Evolutionary conservation across 2,888 invertebrate species (phyloP), one percentile per base, ranked within the genome.

Genomic region (Herminia tarsipennalis): DNA sequence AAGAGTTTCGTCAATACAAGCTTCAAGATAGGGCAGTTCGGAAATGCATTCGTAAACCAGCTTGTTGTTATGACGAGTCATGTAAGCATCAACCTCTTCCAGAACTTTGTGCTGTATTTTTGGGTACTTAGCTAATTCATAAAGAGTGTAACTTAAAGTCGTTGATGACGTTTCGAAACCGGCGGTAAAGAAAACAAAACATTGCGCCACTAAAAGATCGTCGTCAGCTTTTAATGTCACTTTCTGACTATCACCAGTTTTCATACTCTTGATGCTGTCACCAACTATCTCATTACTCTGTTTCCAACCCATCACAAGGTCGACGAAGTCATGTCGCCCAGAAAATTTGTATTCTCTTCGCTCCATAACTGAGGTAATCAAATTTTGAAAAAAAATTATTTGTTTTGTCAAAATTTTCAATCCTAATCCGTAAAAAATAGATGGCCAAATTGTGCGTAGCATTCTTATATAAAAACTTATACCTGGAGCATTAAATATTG

Each of bases 191-290:
- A 94, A 92, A 0, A 92, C 61, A 12, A 92, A 83, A 1, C 92
- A 87, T 40, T 94, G 93, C 0, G 92, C 86, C 0, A 86, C 81
- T 9, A 93, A 54, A 29, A 92, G 72, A 1, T 87, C 78, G 9
- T 88, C 58, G 1, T 80, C 75, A 2, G 92, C 56, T 6, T 73
- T 59, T 0, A 79, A 14, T 5, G 63, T 43, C 1, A 71, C 34
- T 12, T 57, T 70, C 12, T 70, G 53, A 1, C 40, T 59, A 0
- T 46, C 66, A 1, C 63, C 63, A 3, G 2, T 64, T 22, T 66
- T 64, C 20, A 72, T 35, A 28, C 68, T 72, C 5, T 27, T 60
- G 2, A 82, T 68, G 10, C 73, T 74, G 25, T 80, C 78, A 1
- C 79, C 80, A 0, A 43, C 32, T 10, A 83, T 61, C 6, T 48